These are phyloP conservation scores for Oscheius sp. DNA, from an alignment of 2,888 invertebrate genomes.

Conservation along the genomic window DNA sequence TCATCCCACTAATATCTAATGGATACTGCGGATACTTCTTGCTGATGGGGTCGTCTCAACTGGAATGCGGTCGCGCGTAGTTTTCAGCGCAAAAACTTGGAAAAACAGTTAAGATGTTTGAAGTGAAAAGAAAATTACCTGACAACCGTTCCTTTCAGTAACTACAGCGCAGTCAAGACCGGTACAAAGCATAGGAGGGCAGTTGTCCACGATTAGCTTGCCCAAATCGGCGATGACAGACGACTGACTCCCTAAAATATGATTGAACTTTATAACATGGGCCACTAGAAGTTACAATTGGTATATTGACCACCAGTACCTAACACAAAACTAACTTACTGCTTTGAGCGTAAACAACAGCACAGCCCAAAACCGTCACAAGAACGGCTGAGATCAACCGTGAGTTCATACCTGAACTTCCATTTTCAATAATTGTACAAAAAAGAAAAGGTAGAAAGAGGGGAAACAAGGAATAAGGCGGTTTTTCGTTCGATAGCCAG, in stretches of 20 bases:
- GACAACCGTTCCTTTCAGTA: slow-evolving; percentile 73
- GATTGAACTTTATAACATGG: background rate
- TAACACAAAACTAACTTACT: slow-evolving; percentile 8
- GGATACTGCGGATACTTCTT: slow-evolving; percentile 1
- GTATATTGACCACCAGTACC: too few species aligned
- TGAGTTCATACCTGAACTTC: slow-evolving; percentile 16
- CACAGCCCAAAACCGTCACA: slow-evolving; percentile 24
- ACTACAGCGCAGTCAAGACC: slow-evolving; percentile 73
- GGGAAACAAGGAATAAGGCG: background rate
- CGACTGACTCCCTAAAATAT: slow-evolving; percentile 55
- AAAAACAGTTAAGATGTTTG: background rate
- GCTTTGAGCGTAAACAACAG: slow-evolving; percentile 30
- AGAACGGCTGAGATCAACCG: slow-evolving; percentile 32
- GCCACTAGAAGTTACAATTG: too few species aligned
- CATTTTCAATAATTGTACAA: background rate
- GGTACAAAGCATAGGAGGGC: slow-evolving; percentile 73
- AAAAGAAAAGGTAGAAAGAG: background rate
- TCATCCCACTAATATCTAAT: slow-evolving; percentile 1
- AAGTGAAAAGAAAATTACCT: slow-evolving; percentile 50
- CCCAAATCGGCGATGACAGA: slow-evolving; percentile 71
- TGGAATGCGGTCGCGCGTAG: slow-evolving; percentile 31
- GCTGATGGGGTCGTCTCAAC: slow-evolving; percentile 21
- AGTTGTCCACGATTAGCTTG: slow-evolving; percentile 72
- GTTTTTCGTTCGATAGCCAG: background rate
- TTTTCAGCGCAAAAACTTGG: slow-evolving; percentile 4